Base-by-base conservation (phyloP, 2,888 invertebrate species). In the Leucophenga montana region DNA sequence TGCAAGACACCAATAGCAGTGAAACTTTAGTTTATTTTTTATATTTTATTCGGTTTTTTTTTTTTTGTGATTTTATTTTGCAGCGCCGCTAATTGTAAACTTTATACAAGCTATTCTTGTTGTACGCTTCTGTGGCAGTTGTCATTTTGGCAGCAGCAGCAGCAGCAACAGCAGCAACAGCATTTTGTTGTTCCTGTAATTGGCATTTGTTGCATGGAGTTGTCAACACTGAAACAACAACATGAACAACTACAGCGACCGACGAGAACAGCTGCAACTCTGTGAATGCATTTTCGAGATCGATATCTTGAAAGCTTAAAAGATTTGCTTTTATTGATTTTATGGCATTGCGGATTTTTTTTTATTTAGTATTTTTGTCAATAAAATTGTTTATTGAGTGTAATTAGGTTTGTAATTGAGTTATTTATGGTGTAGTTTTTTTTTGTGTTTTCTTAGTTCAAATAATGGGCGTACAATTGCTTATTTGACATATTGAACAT, bases 361-460 rank as follows among this genome's bases (percentile, higher is more conserved):
- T n/a, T n/a, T n/a, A n/a, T 27, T 27, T 4, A 27, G 27, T 50
- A 1, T n/a, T 50, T 50, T 50, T 50, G 1, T 50, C 78, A 81
- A 81, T 81, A 83, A 83, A 81, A 83, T 74, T 74, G 77, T 77
- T 64, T 75, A 81, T 83, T 74, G 74, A 78, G 70, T 78, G 80
- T 78, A 81, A 83, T 81, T 81, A 81, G 83, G 61, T 70, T 71
- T 66, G 73, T 71, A 80, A 81, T 75, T 78, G 81, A 83, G 82
- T 81, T 81, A 82, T 81, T 81, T 81, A 81, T 81, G 78, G 56
- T 27, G 44, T 44, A 2, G 33, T 59, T n/a, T n/a, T n/a, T n/a
- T n/a, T n/a, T n/a, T n/a, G n/a, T n/a, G n/a, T n/a, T n/a, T n/a
- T n/a, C n/a, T n/a, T n/a, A n/a, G 8, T 14, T 6, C n/a, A 57